Base-by-base conservation (phyloP, 2,888 invertebrate species). In the Pherbina coryleti region DNA sequence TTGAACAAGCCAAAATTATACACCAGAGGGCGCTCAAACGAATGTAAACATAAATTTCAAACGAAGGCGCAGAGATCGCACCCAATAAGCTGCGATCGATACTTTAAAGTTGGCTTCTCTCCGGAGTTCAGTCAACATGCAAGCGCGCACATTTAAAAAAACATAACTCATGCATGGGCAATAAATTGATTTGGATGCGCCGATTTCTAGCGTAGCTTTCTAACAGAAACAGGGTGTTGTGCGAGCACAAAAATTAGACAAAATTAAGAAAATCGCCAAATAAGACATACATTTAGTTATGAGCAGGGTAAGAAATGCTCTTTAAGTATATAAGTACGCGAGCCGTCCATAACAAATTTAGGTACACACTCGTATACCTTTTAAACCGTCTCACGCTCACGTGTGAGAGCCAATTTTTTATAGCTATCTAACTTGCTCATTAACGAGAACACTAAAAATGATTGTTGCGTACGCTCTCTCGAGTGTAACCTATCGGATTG, bases 1-100 rank as follows among this genome's bases (percentile, higher is more conserved):
- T 84, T 83, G 86, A 85, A 85, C 86, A 79, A 75, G 53, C 22
- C 85, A 82, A 87, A 86, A 86, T 86, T 86, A 86, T 83, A 86
- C 83, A 86, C 86, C 84, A 84, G 87, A 84, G 87, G 86, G 86
- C 82, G 80, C 79, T 77, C 79, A 76, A 81, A 81, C 80, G 80
- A 81, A 82, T 82, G 82, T 78, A 78, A 82, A 82, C 82, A 82
- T 81, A 81, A 82, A 82, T 81, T 82, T 76, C 37, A 69, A 62
- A 49, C 44, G 28, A 62, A 44, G 49, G 62, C 62, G 60, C 73
- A 72, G 62, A 73, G 62, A 73, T 73, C 73, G 73, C 75, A 66
- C 66, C 49, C 66, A 75, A 55, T 75, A 66, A 67, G 64, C 74
- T 49, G 49, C 64, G 49, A 74, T 74, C 64, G 72, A 57, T 22